Base-by-base conservation (phyloP, 2,113 vertebrate genomes). In the Eulemur rufifrons region DNA sequence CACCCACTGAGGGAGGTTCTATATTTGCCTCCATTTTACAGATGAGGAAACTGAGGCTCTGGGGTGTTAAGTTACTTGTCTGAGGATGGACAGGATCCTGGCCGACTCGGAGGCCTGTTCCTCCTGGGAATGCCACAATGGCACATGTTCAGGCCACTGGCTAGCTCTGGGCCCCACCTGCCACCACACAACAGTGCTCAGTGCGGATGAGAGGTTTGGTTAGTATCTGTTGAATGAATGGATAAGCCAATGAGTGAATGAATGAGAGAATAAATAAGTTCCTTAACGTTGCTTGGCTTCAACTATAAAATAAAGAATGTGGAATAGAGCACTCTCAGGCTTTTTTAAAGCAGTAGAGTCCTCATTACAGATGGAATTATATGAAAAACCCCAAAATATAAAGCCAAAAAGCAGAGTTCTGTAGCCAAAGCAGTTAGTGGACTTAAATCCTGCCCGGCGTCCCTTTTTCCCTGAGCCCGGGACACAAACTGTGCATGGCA, bases 131-230 rank as follows among this genome's bases (percentile, higher is more conserved):
- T 37, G 17, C 59, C 66, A 27, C 18, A 3, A 0, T 1, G 21
- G 23, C 34, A 39, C 39, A 18, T 0, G 1, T 32, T 18, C 45
- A 20, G 84, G 23, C 17, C 69, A 2, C n/a, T 1, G 9, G 8
- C 64, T n/a, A 3, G 12, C 76, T 88, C 64, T 3, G 17, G 20
- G n/a, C 45, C 66, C 27, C 47, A 5, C 15, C 76, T 54, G 47
- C 93, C 42, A 2, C 74, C 4, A 0, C 63, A 45, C 7, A 80
- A 18, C 39, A 64, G 66, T 25, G 63, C 76, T 84, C 15, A 37
- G 29, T 5, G 8, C 14, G 0, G 8, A 6, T 6, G 5, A 18
- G 8, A 77, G 47, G 27, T 42, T 37, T 59, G 73, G 20, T 68
- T 90, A 45, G 6, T 68, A 6, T 15, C 39, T 93, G 50, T 25